phyloP scores from a whole-genome alignment of 2,888 invertebrate species.

The Brenthis hecate region DNA sequence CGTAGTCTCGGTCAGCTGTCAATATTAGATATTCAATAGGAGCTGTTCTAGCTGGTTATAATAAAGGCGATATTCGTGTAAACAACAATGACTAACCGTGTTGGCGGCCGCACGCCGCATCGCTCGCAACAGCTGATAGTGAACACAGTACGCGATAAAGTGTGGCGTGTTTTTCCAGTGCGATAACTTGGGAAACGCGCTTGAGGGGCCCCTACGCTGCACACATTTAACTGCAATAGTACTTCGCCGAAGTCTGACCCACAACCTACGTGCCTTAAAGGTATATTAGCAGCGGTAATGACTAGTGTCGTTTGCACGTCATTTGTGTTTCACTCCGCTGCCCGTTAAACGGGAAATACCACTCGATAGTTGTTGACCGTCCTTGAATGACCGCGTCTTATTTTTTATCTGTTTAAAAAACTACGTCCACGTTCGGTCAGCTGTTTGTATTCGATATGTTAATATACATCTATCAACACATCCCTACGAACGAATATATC shows the following conservation, averaged over 20 bases:
- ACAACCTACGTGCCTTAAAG: slow-evolving; percentile 41
- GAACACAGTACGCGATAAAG: slow-evolving; percentile 65
- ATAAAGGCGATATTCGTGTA: slow-evolving; percentile 44
- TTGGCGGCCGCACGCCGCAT: slow-evolving; percentile 51
- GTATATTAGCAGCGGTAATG: slow-evolving; percentile 44
- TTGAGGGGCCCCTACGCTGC: slow-evolving; percentile 44
- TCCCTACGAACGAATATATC: slow-evolving; percentile 42
- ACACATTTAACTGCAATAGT: slow-evolving; percentile 35
- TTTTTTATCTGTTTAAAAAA: slow-evolving; percentile 76
- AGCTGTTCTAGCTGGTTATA: slow-evolving; percentile 32
- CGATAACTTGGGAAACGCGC: slow-evolving; percentile 66
- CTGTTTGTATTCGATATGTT: slow-evolving; percentile 77
- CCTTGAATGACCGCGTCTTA: slow-evolving; percentile 78
- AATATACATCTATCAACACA: slow-evolving; percentile 72
- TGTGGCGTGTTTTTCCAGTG: slow-evolving; percentile 73
- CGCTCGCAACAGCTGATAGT: slow-evolving; percentile 67
- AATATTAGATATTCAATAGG: slow-evolving; percentile 35
- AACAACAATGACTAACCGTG: slow-evolving; percentile 46
- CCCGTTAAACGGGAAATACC: slow-evolving; percentile 71
- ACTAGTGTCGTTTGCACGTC: slow-evolving; percentile 49
- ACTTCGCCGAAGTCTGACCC: slow-evolving; percentile 28
- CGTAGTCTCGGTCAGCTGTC: slow-evolving; percentile 43
- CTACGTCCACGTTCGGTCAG: slow-evolving; percentile 73
- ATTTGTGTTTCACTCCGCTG: slow-evolving; percentile 56
- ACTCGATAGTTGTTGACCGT: slow-evolving; percentile 67